Evolutionary conservation across 2,888 invertebrate genomes (phyloP).

Genomic region (Drosophila kambysellisi): DNA sequence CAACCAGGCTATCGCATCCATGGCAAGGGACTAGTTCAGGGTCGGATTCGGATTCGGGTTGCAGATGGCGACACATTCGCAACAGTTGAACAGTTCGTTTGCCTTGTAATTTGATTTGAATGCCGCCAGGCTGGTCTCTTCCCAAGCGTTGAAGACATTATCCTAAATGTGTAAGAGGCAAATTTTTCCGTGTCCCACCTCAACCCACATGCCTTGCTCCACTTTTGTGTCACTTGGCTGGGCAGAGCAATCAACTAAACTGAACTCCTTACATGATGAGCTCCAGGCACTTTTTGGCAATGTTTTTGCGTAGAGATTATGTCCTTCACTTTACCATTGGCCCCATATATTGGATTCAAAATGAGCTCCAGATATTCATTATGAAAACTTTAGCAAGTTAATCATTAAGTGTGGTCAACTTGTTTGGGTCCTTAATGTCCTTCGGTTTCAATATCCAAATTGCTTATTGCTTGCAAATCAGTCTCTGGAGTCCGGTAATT

Average conservation of each 20-base stretch:
- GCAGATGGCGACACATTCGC: slow-evolving; percentile 44
- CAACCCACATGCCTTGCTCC: too few species aligned
- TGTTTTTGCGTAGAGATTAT: slow-evolving; percentile 1
- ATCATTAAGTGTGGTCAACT: slow-evolving; percentile 16
- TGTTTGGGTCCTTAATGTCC: slow-evolving; percentile 1
- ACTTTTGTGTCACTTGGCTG: slow-evolving; percentile 12
- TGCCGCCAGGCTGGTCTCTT: slow-evolving; percentile 22
- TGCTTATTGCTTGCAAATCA: slow-evolving; percentile 35
- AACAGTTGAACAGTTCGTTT: slow-evolving; percentile 63
- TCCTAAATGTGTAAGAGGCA: slow-evolving; percentile 44
- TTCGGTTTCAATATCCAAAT: slow-evolving; percentile 42
- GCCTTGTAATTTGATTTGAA: slow-evolving; percentile 66
- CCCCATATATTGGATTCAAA: slow-evolving; percentile 4
- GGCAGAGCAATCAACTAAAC: slow-evolving; percentile 33
- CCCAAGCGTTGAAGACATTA: slow-evolving; percentile 38
- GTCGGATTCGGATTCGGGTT: neutral
- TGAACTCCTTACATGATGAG: slow-evolving; percentile 4
- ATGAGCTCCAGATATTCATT: neutral
- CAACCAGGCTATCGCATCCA: slow-evolving; percentile 25
- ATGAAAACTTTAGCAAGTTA: slow-evolving; percentile 18
- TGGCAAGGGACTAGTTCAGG: slow-evolving; percentile 9
- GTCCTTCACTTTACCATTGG: slow-evolving; percentile 7
- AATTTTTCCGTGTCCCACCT: neutral
- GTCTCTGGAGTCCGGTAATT: slow-evolving; percentile 42
- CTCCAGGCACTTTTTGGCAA: slow-evolving; percentile 10